These are phyloP conservation scores for Caranx ignobilis DNA, from an alignment of 2,113 vertebrate genomes.

Conservation along the genomic window DNA sequence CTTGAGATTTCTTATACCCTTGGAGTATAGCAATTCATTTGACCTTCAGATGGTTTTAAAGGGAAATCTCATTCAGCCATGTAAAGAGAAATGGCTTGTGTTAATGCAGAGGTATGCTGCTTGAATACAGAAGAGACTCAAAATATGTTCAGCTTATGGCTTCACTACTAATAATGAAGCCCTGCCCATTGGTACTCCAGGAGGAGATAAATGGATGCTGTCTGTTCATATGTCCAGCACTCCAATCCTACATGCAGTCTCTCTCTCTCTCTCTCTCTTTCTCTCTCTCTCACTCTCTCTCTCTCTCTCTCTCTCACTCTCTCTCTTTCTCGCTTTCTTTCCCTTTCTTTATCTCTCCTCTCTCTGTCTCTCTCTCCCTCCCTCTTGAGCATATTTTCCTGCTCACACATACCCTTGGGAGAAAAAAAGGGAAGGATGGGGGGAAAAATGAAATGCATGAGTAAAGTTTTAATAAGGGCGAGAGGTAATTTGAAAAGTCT, in stretches of 20 bases:
- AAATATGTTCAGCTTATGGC: conserved; percentile 66
- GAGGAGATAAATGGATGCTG: conserved; percentile 77
- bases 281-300: not conserved
- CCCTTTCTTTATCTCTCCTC: conserved; percentile 13
- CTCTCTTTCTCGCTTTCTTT: conserved; percentile 16
- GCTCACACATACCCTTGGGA: conserved; percentile 48
- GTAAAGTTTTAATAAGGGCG: conserved; percentile 86
- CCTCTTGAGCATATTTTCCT: conserved; percentile 53
- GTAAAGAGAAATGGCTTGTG: conserved; percentile 79
- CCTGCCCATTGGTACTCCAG: conserved; percentile 59
- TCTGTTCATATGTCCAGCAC: conserved; percentile 69
- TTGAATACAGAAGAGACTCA: conserved; percentile 71
- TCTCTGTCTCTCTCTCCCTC: conserved; percentile 15
- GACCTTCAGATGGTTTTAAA: conserved; percentile 74
- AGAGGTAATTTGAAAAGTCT: conserved; percentile 87
- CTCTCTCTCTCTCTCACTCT: conserved; percentile 14
- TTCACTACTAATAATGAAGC: conserved; percentile 72
- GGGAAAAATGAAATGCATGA: conserved; percentile 78
- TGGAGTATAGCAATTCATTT: conserved; percentile 68
- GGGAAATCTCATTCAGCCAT: conserved; percentile 77
- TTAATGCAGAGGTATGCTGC: conserved; percentile 71
- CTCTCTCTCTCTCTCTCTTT: conserved; percentile 20
- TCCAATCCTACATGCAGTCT: conserved; percentile 53
- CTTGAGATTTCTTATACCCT: conserved; percentile 44
- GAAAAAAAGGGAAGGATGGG: conserved; percentile 10